These are phyloP conservation scores for Eurosta solidaginis DNA, from an alignment of 1,140 invertebrate genomes.

Conservation along the genomic window DNA sequence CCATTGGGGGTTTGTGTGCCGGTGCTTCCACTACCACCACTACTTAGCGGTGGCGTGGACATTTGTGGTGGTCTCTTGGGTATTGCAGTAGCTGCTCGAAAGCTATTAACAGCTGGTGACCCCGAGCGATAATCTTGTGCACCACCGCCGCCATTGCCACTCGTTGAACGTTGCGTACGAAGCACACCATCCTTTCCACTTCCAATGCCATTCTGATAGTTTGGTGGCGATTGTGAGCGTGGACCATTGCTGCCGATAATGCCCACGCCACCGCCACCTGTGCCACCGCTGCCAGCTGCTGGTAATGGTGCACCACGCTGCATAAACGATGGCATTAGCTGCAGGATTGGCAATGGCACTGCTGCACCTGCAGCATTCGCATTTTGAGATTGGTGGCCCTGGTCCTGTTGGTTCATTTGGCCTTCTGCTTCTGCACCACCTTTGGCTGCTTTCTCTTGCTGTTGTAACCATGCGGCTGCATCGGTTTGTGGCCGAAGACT, in stretches of 20 bases:
- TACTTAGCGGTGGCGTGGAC: conserved; percentile 36
- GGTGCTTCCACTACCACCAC: neutral
- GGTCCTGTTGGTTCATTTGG: conserved; percentile 60
- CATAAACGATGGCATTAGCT: conserved; percentile 59
- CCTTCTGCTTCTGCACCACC: conserved; percentile 58
- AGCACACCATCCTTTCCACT: conserved; percentile 42
- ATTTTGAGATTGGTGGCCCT: conserved; percentile 52
- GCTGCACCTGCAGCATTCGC: conserved; percentile 53
- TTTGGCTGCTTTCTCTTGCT: conserved; percentile 57
- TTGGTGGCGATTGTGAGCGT: conserved; percentile 36
- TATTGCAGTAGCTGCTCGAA: conserved; percentile 48
- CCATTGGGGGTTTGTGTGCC: conserved; percentile 29
- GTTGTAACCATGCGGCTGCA: conserved; percentile 54
- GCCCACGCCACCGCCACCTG: conserved; percentile 23
- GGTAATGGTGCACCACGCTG: conserved; percentile 63
- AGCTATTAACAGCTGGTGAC: conserved; percentile 31
- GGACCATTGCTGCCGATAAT: neutral
- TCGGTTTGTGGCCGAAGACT: conserved; percentile 58
- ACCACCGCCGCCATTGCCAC: conserved; percentile 5
- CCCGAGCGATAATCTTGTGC: conserved; percentile 34
- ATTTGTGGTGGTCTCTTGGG: conserved; percentile 46
- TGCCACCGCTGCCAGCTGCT: conserved; percentile 40
- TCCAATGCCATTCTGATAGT: conserved; percentile 58
- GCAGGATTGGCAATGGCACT: conserved; percentile 61
- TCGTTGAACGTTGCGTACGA: conserved; percentile 37